A percentile compares a stretch with the other conserved stretches of the same genome.
Conservation (phyloP, 2,888 invertebrate species). For the Lissocephala sabroskyi region DNA sequence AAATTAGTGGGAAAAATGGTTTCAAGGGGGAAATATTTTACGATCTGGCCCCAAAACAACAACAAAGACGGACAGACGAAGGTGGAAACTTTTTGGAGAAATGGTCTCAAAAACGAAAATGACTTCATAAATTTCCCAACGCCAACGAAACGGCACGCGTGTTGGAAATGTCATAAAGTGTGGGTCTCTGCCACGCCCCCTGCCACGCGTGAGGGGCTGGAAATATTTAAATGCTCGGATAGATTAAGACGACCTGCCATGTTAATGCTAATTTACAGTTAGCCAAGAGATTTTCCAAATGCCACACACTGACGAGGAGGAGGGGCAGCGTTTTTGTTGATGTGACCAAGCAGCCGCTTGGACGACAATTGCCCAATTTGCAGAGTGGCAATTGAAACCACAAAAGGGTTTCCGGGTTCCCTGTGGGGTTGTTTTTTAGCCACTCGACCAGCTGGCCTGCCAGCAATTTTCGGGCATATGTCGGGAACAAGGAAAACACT, state of each 20-base stretch:
- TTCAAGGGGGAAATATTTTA: conserved; percentile 40
- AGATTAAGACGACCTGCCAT: conserved; percentile 30
- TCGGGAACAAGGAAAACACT: background rate
- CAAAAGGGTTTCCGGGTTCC: conserved; percentile 3
- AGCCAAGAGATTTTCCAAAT: conserved; percentile 1
- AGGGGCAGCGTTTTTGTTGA: background rate
- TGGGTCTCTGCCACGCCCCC: too few species aligned
- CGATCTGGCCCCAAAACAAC: conserved; percentile 18
- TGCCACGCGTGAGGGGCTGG: too few species aligned
- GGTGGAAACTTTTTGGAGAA: conserved; percentile 4
- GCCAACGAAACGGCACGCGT: conserved; percentile 32
- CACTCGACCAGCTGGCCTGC: conserved; percentile 50
- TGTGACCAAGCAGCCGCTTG: conserved; percentile 17
- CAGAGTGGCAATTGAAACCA: conserved; percentile 13
- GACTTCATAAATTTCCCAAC: conserved; percentile 38
- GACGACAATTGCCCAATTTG: conserved; percentile 33
- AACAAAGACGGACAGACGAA: too few species aligned
- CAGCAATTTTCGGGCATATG: conserved; percentile 46
- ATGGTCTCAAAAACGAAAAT: conserved; percentile 16
- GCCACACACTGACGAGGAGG: background rate
- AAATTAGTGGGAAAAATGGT: conserved; percentile 50
- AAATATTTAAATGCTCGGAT: conserved; percentile 32
- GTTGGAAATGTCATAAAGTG: conserved; percentile 58
- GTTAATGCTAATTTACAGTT: conserved; percentile 2
- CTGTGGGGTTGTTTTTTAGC: conserved; percentile 20